A percentile compares a stretch with the other conserved stretches of the same genome.
Evolutionary conservation across 2,113 vertebrate species (phyloP).

Genomic region (Periophthalmodon schlosseri): DNA sequence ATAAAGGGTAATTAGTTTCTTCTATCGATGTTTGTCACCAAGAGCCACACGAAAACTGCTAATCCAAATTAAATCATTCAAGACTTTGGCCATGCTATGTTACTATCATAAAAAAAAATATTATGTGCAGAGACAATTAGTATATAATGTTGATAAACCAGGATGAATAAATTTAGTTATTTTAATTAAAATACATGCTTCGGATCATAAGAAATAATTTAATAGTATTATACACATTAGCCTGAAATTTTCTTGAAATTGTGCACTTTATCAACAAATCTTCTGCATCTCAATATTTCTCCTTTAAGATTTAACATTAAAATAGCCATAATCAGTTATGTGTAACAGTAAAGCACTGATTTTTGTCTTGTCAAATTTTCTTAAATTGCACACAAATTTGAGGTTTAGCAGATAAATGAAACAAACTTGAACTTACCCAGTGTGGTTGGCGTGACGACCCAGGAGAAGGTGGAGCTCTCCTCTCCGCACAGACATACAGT

Average conservation of each 20-base stretch:
- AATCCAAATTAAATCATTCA: conserved; percentile 16
- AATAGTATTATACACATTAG: background rate
- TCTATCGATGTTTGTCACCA: conserved; percentile 23
- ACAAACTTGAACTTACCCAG: conserved; percentile 71
- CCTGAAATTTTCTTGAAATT: too few species aligned
- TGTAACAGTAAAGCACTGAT: background rate
- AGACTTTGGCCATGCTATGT: conserved; percentile 1
- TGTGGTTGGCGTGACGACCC: conserved; percentile 71
- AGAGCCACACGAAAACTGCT: conserved; percentile 11
- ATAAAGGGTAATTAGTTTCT: conserved; percentile 45
- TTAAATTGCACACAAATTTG: background rate
- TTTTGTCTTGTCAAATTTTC: background rate
- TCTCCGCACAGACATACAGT: conserved; percentile 68
- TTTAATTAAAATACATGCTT: background rate
- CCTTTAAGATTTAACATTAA: too few species aligned
- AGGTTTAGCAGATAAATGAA: background rate
- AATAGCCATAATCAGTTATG: too few species aligned
- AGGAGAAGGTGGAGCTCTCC: conserved; percentile 73
- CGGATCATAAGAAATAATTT: background rate
- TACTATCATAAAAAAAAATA: background rate
- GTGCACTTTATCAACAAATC: background rate
- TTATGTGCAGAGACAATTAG: background rate
- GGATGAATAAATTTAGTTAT: background rate
- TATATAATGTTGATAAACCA: background rate
- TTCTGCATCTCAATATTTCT: background rate